phyloP scores from a whole-genome alignment of 2,797 vertebrate genomes.

The Babyrousa celebensis region DNA sequence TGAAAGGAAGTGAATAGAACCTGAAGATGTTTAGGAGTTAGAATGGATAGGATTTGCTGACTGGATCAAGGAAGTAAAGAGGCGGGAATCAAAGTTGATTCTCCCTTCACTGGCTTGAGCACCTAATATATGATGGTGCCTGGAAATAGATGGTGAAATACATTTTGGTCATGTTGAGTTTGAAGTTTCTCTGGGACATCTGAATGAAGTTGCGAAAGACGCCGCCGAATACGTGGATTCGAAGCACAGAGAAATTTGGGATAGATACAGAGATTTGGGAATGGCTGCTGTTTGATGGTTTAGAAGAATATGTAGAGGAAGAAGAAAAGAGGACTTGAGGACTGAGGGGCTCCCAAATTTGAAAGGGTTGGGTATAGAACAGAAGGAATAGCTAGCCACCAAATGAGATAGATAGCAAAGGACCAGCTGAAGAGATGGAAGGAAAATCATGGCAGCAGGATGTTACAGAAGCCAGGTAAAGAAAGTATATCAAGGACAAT shows the following conservation, averaged over 20 bases:
- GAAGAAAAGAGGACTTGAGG: slow-evolving; percentile 33
- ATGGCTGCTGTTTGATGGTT: slow-evolving; percentile 30
- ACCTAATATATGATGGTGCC: not conserved
- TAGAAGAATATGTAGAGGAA: not conserved
- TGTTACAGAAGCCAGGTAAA: slow-evolving; percentile 16
- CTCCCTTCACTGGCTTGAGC: slow-evolving; percentile 5
- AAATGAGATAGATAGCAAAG: slow-evolving; percentile 26
- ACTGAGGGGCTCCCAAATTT: not conserved
- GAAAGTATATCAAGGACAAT: not conserved
- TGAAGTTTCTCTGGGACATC: slow-evolving; percentile 57
- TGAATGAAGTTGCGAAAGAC: slow-evolving; percentile 30
- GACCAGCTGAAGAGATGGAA: slow-evolving; percentile 16
- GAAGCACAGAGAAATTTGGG: not conserved
- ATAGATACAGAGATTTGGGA: not conserved
- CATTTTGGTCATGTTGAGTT: slow-evolving; percentile 27
- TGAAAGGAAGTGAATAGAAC: slow-evolving; percentile 18
- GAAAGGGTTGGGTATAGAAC: slow-evolving; percentile 6
- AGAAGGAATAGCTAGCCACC: not conserved
- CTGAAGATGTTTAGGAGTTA: slow-evolving; percentile 44
- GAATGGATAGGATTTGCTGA: slow-evolving; percentile 13
- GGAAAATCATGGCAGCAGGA: not conserved
- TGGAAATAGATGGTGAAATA: slow-evolving; percentile 34
- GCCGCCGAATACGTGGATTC: not conserved
- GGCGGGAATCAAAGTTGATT: slow-evolving; percentile 28
- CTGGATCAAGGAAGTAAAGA: slow-evolving; percentile 30